Conservation (phyloP, 2,113 vertebrate species). For the Microtus montanus region DNA sequence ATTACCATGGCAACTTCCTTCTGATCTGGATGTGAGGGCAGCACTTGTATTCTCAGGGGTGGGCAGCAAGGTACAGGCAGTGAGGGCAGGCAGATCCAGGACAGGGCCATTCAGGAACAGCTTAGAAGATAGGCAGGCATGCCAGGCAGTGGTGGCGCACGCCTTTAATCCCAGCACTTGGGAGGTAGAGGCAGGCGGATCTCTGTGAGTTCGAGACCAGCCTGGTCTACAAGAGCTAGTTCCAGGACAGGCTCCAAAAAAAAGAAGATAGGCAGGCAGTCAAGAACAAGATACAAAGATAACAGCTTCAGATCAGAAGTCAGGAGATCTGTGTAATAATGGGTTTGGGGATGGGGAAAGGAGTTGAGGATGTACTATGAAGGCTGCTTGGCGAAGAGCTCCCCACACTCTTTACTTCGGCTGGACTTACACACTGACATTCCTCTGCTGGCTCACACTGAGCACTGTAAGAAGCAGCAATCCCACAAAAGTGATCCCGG, state of each 20-base stretch:
- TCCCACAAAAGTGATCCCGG: not conserved
- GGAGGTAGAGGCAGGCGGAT: too few species aligned
- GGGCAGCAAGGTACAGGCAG: not conserved
- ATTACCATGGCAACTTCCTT: not conserved
- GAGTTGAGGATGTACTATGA: not conserved
- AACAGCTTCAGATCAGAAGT: not conserved
- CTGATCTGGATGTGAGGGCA: not conserved
- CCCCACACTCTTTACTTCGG: not conserved
- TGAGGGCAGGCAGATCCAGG: not conserved
- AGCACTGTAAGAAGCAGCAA: not conserved
- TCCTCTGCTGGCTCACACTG: not conserved
- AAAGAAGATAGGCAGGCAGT: not conserved
- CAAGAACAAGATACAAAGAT: not conserved
- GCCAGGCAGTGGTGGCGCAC: too few species aligned
- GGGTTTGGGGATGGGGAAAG: not conserved
- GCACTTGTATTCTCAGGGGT: not conserved
- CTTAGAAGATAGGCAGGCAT: not conserved
- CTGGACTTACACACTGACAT: not conserved
- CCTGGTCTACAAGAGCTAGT: too few species aligned
- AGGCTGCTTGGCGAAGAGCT: not conserved
- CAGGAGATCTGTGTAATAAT: not conserved
- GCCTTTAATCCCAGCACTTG: too few species aligned
- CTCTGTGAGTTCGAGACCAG: too few species aligned
- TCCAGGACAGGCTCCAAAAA: too few species aligned
- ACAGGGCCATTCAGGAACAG: not conserved